A percentile compares a stretch with the other conserved stretches of the same genome.
phyloP scores from a whole-genome alignment of 2,797 vertebrate species.

The Rhodeus uyekii region DNA sequence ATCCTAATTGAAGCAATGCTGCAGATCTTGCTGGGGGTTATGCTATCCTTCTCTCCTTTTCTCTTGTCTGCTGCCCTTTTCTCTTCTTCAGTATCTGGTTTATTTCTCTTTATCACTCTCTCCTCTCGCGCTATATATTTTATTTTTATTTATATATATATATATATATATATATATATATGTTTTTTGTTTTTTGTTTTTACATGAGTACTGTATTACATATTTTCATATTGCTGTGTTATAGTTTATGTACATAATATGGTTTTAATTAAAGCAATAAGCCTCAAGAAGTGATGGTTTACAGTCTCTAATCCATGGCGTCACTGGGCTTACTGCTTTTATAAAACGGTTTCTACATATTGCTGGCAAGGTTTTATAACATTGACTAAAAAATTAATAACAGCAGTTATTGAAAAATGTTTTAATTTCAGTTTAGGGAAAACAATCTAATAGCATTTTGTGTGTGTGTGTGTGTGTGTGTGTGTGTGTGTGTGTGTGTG shows the following conservation, averaged over 20 bases:
- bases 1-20: conserved; percentile 10
- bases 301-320: not conserved
- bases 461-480: too few relatives aligned
- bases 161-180: too few relatives aligned
- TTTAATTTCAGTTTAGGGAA: too few relatives aligned
- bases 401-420: too few relatives aligned
- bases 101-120: not conserved
- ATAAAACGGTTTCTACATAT: not conserved
- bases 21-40: not conserved
- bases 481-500: too few relatives aligned
- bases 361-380: not conserved
- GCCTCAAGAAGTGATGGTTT: not conserved
- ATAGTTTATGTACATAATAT: not conserved
- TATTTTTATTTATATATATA: not conserved
- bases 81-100: not conserved
- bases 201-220: not conserved
- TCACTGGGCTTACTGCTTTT: not conserved
- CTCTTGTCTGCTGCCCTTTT: not conserved
- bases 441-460: too few relatives aligned
- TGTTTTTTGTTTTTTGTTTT: too few relatives aligned
- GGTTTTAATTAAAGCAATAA: not conserved
- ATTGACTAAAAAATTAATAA: not conserved
- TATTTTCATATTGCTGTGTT: not conserved
- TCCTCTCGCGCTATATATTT: not conserved
- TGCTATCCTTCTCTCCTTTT: not conserved